phyloP scores from a whole-genome alignment of 2,113 vertebrate genomes.

The western clawed frog (Xenopus tropicalis) region UCB_Xtro_10.0 CM004450.2:1182001-1182500 shows the following conservation, averaged over 20 bases:
- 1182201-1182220: slow-evolving; percentile 49
- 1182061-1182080: slow-evolving; percentile 43
- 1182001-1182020: slow-evolving; percentile 46
- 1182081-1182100: slow-evolving; percentile 45
- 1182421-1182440: no score
- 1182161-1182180: slow-evolving; percentile 44
- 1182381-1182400: slow-evolving; percentile 13
- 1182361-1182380: slow-evolving; percentile 1
- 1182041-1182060: slow-evolving; percentile 43
- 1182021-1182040: slow-evolving; percentile 28
- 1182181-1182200: slow-evolving; percentile 50
- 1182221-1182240: slow-evolving; percentile 40
- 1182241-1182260: slow-evolving; percentile 8
- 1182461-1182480: not conserved
- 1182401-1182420: no score
- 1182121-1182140: slow-evolving; percentile 40
- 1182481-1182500: not conserved
- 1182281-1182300: slow-evolving; percentile 38
- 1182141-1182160: slow-evolving; percentile 39
- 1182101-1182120: slow-evolving; percentile 45
- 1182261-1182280: slow-evolving; percentile 42
- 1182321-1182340: slow-evolving; percentile 44
- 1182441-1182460: not conserved
- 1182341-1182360: not conserved
- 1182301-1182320: slow-evolving; percentile 39